These are phyloP conservation scores for Phyto melanocephala DNA, from an alignment of 2,888 invertebrate genomes.

Conservation along the genomic window DNA sequence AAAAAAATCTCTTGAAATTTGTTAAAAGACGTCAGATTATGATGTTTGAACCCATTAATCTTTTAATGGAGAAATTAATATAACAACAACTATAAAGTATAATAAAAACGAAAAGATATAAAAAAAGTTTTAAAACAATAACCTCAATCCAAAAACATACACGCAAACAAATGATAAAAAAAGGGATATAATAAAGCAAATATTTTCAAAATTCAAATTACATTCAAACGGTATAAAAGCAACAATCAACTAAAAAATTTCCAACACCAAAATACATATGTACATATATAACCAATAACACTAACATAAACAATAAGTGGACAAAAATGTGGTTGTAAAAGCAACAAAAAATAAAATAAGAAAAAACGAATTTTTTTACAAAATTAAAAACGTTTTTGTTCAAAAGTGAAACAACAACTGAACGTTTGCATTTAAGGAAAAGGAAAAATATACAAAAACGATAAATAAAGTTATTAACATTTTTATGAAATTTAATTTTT, in stretches of 20 bases:
- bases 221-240: constrained; percentile 32
- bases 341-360: neutral
- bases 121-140: constrained; percentile 30
- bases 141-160: constrained; percentile 36
- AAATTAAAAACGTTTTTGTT: constrained; percentile 54
- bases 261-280: constrained; percentile 34
- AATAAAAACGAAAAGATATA: neutral
- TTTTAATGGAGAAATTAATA: constrained; percentile 55
- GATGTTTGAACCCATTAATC: constrained; percentile 31
- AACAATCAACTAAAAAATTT: constrained; percentile 36
- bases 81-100: constrained; percentile 34
- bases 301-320: constrained; percentile 43
- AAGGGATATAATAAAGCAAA: constrained; percentile 20
- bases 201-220: constrained; percentile 58
- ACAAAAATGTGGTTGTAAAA: constrained; percentile 55
- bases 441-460: neutral
- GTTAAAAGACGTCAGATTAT: neutral
- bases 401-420: constrained; percentile 26
- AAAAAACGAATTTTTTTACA: constrained; percentile 39
- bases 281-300: neutral
- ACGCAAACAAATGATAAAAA: constrained; percentile 16
- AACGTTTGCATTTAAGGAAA: constrained; percentile 3
- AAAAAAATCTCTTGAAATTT: neutral
- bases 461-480: constrained; percentile 6
- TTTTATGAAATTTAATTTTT: constrained; percentile 48